phyloP scores from a whole-genome alignment of 37 sponge, comb jelly and placozoan species.

The Eunapius fragilis region DNA sequence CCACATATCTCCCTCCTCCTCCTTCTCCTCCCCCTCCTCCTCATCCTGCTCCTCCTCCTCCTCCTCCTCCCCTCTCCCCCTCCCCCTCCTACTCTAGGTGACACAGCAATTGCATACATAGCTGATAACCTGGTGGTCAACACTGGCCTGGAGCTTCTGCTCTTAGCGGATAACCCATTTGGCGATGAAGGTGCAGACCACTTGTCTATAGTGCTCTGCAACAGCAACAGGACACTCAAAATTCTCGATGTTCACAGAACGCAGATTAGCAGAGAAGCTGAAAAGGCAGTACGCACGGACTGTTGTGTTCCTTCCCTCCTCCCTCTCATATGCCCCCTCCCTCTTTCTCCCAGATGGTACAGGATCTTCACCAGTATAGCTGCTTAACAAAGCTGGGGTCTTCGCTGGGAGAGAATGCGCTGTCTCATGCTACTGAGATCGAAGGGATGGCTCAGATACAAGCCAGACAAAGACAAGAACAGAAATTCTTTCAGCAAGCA shows the following conservation, averaged over 20 bases:
- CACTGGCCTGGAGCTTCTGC: slow-evolving; percentile 76
- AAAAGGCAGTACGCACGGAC: slow-evolving; percentile 25
- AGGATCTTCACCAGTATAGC: slow-evolving; percentile 50
- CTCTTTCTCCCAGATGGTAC: slow-evolving; percentile 31
- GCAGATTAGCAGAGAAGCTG: slow-evolving; percentile 36
- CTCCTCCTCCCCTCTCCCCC: neutral
- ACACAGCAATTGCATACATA: slow-evolving; percentile 65
- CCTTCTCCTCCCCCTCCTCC: neutral
- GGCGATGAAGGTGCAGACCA: slow-evolving; percentile 83
- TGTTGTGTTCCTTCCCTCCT: neutral
- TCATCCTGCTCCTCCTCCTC: neutral
- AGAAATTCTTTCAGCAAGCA: slow-evolving; percentile 50
- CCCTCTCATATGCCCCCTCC: neutral
- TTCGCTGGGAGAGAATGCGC: slow-evolving; percentile 29
- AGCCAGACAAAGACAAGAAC: slow-evolving; percentile 52
- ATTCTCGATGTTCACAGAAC: slow-evolving; percentile 68
- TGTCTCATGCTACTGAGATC: neutral
- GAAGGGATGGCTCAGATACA: slow-evolving; percentile 34
- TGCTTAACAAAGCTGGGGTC: slow-evolving; percentile 63
- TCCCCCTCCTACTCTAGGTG: slow-evolving; percentile 49
- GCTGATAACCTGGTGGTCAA: slow-evolving; percentile 65
- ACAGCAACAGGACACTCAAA: slow-evolving; percentile 56
- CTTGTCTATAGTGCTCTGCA: slow-evolving; percentile 60
- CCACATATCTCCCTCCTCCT: neutral
- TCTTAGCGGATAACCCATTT: slow-evolving; percentile 88